phyloP scores from a whole-genome alignment of 2,888 invertebrate genomes.

The Spodoptera exigua region DNA sequence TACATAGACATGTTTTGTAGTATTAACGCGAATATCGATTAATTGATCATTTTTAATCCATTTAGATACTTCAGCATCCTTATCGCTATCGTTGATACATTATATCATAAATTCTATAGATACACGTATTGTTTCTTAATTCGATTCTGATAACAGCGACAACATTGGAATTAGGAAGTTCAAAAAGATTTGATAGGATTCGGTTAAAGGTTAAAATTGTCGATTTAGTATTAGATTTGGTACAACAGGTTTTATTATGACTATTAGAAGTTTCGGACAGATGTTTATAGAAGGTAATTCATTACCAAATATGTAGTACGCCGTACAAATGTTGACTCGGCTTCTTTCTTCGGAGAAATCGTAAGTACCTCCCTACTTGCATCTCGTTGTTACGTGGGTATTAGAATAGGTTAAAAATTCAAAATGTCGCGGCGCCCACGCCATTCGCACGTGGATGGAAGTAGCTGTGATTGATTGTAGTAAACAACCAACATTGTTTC shows the following conservation, averaged over 20 bases:
- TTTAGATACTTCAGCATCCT: conserved; percentile 10
- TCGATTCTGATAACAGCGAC: conserved; percentile 19
- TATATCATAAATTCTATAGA: conserved; percentile 18
- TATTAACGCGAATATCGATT: not conserved
- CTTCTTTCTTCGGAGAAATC: conserved; percentile 60
- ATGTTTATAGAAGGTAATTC: conserved; percentile 24
- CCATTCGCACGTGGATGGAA: conserved; percentile 34
- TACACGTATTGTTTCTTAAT: conserved; percentile 17
- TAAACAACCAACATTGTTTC: conserved; percentile 36
- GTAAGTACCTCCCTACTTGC: conserved; percentile 38
- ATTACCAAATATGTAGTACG: conserved; percentile 27
- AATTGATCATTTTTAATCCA: conserved; percentile 14
- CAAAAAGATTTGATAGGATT: conserved; percentile 17
- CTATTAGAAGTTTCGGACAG: conserved; percentile 4
- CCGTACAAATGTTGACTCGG: conserved; percentile 47
- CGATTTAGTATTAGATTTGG: conserved; percentile 13
- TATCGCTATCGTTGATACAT: conserved; percentile 20
- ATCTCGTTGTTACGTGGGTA: conserved; percentile 47
- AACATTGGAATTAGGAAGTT: conserved; percentile 38
- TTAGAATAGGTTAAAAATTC: conserved; percentile 55
- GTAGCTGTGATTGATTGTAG: conserved; percentile 47
- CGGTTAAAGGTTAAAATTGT: conserved; percentile 34
- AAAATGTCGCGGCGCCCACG: conserved; percentile 52
- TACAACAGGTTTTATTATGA: conserved; percentile 26
- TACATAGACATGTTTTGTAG: not conserved